Conservation (phyloP, 2,797 vertebrate species). For the Menidia menidia region DNA sequence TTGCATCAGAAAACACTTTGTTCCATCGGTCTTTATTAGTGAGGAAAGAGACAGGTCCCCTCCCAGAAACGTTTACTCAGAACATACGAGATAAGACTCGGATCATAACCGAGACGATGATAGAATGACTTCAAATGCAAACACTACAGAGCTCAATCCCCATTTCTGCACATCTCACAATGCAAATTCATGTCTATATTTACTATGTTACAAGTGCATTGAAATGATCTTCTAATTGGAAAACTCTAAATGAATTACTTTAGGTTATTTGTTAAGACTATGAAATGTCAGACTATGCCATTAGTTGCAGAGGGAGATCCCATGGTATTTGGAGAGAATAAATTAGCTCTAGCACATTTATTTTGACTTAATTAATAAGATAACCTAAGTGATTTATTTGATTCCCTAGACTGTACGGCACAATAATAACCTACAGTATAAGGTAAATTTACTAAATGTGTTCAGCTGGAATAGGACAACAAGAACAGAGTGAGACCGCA, state of each 20-base stretch:
- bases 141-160: conserved; percentile 10
- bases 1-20: conserved; percentile 40
- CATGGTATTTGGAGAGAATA: conserved; percentile 82
- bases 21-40: conserved; percentile 38
- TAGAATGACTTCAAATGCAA: conserved; percentile 19
- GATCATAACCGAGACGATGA: conserved; percentile 31
- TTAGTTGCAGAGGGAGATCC: conserved; percentile 78
- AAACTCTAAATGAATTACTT: conserved; percentile 78
- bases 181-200: conserved; percentile 44
- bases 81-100: not conserved
- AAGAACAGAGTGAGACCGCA: conserved; percentile 79
- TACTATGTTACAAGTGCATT: conserved; percentile 35
- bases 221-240: conserved; percentile 73
- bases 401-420: conserved; percentile 81
- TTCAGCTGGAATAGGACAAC: conserved; percentile 77
- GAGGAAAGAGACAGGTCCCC: conserved; percentile 18
- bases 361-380: conserved; percentile 88
- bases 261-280: conserved; percentile 79
- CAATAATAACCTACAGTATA: conserved; percentile 81
- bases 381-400: conserved; percentile 86
- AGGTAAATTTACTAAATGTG: conserved; percentile 79
- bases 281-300: conserved; percentile 79
- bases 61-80: not conserved
- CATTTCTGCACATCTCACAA: conserved; percentile 30
- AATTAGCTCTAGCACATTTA: conserved; percentile 82